Evolutionary conservation across 2,113 vertebrate genomes (phyloP).

Genomic region (Coptodon rendalli): DNA sequence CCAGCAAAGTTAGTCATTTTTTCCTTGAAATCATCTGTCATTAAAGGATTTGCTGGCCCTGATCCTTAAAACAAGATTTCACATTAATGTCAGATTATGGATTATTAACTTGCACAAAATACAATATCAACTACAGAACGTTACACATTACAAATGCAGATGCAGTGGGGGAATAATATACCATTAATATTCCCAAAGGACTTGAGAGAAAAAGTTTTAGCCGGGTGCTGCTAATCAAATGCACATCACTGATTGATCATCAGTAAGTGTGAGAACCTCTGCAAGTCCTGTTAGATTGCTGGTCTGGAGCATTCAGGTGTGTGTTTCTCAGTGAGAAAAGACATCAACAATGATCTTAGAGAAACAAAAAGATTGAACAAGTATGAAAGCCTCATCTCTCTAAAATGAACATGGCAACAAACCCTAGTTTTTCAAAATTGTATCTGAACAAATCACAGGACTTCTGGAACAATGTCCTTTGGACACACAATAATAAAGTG

Average conservation of each 20-base stretch:
- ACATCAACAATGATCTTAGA: not conserved
- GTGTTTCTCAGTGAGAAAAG: not conserved
- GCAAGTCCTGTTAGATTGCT: not conserved
- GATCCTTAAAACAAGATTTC: conserved; percentile 59
- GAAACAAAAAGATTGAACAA: not conserved
- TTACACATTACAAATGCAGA: not conserved
- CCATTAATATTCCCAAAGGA: not conserved
- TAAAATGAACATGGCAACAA: not conserved
- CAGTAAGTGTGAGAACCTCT: not conserved
- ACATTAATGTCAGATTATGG: not conserved
- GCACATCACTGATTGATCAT: not conserved
- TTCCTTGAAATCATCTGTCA: conserved; percentile 69
- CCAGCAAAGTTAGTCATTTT: conserved; percentile 59
- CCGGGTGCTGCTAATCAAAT: not conserved
- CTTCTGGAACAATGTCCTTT: not conserved
- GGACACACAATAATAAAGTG: not conserved
- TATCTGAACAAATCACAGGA: not conserved
- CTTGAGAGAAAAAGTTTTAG: not conserved
- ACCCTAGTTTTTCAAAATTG: not conserved
- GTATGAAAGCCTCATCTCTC: not conserved
- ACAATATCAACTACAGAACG: not conserved
- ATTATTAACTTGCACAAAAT: not conserved
- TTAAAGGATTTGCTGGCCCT: conserved; percentile 63
- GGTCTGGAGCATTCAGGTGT: not conserved
- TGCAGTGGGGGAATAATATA: not conserved